phyloP scores from a whole-genome alignment of 2,888 invertebrate species.

The Eubasilissa splendida region DNA sequence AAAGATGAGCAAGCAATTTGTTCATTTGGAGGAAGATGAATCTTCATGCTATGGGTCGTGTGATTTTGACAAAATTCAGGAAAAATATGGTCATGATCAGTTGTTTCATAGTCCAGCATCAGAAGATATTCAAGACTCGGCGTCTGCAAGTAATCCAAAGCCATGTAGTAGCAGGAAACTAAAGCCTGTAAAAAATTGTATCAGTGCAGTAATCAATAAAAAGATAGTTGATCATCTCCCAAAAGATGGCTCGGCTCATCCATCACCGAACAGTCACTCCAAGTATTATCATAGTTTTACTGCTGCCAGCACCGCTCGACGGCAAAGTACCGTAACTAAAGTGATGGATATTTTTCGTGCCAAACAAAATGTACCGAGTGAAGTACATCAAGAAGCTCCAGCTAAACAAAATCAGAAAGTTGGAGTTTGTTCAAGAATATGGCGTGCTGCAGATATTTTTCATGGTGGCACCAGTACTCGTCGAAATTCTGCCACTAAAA shows the following conservation, averaged over 20 bases:
- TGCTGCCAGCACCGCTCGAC: slow-evolving; percentile 37
- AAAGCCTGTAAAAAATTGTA: background rate
- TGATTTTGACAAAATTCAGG: slow-evolving; percentile 17
- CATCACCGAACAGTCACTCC: slow-evolving; percentile 38
- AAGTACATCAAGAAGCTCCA: background rate
- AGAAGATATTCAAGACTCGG: slow-evolving; percentile 2
- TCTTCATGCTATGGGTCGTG: slow-evolving; percentile 5
- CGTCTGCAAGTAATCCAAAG: background rate
- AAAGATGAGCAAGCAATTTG: background rate
- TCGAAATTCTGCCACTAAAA: slow-evolving; percentile 23
- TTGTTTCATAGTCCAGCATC: background rate
- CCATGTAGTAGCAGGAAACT: background rate
- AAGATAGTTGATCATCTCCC: slow-evolving; percentile 30
- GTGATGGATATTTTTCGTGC: slow-evolving; percentile 51
- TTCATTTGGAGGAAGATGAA: background rate
- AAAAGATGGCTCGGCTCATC: slow-evolving; percentile 52
- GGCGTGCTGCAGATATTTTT: slow-evolving; percentile 36
- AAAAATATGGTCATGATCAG: background rate
- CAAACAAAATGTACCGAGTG: slow-evolving; percentile 31
- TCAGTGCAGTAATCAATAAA: background rate
- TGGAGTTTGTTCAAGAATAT: slow-evolving; percentile 23
- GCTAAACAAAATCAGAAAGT: background rate
- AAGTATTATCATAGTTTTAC: slow-evolving; percentile 51
- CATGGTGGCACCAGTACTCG: slow-evolving; percentile 1
- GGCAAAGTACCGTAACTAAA: slow-evolving; percentile 43